phyloP scores from a whole-genome alignment of 2,113 vertebrate genomes.

The Stigmatopora nigra region DNA sequence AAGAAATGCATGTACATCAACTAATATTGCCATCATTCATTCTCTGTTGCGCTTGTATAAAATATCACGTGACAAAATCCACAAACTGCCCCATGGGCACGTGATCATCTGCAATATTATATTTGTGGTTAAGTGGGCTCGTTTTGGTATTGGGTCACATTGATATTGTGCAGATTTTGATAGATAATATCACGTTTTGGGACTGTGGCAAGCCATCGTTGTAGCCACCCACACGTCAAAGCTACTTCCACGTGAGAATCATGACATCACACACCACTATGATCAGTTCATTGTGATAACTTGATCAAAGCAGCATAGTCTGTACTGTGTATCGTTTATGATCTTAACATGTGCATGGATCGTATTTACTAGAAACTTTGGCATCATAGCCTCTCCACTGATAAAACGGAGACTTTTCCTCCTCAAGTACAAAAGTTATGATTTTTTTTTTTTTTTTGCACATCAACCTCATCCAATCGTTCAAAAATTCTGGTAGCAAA shows the following conservation, averaged over 20 bases:
- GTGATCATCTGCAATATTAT: not conserved
- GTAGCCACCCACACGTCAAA: slow-evolving; percentile 4
- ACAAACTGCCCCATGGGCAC: not conserved
- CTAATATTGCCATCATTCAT: too few species aligned
- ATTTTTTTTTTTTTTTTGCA: not conserved
- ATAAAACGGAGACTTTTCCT: not conserved
- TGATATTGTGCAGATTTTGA: not conserved
- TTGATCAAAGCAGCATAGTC: not conserved
- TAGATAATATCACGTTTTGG: not conserved
- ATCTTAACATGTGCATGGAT: not conserved
- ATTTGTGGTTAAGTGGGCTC: not conserved
- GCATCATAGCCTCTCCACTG: not conserved
- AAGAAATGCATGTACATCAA: too few species aligned
- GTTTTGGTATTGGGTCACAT: not conserved
- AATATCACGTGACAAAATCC: not conserved
- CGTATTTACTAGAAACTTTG: not conserved
- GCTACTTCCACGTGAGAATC: not conserved
- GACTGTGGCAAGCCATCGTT: slow-evolving; percentile 11
- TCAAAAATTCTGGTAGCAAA: not conserved
- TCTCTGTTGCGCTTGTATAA: not conserved
- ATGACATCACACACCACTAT: slow-evolving; percentile 1
- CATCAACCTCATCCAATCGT: not conserved
- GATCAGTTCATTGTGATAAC: not conserved
- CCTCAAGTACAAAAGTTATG: not conserved
- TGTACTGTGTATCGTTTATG: not conserved